Percentiles rank a stretch among this genome's conserved stretches.
Conservation (phyloP, 2,888 invertebrate genomes). For the Atrina japonica region DNA sequence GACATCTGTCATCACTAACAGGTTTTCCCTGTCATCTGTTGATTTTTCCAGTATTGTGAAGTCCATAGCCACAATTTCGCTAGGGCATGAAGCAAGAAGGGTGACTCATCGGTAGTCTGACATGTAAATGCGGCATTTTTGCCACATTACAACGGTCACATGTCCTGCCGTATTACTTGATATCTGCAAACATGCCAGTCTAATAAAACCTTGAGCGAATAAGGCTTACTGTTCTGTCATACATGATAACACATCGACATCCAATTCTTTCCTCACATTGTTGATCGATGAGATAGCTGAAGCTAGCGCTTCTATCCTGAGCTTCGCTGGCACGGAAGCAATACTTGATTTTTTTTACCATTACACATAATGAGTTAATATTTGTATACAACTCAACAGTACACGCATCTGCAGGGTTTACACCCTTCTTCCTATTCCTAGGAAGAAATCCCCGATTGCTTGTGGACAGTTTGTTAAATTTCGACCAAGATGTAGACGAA, state of each 20-base stretch:
- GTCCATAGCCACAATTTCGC: conserved; percentile 46
- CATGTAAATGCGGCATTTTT: conserved; percentile 18
- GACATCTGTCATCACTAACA: conserved; percentile 56
- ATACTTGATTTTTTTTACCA: no score
- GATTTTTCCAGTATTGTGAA: conserved; percentile 42
- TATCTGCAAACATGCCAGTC: conserved; percentile 35
- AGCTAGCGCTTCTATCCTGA: no score
- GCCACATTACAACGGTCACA: conserved; percentile 33
- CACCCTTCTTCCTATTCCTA: conserved; percentile 17
- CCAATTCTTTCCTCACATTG: no score
- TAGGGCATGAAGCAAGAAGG: conserved; percentile 33
- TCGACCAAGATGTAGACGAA: conserved; percentile 3
- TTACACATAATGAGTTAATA: no score
- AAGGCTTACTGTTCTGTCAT: conserved; percentile 19
- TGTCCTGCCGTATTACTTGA: conserved; percentile 18
- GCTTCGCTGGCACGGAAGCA: no score
- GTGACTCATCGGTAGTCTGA: conserved; percentile 20
- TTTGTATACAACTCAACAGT: conserved; percentile 26
- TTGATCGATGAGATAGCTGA: no score
- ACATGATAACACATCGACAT: no score
- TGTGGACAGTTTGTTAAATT: conserved; percentile 14
- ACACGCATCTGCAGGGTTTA: conserved; percentile 27
- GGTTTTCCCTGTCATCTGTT: conserved; percentile 45
- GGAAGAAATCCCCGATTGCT: conserved; percentile 15
- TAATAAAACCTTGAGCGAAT: conserved; percentile 29